Conservation (phyloP, 2,113 vertebrate genomes). For the Aythya baeri region DNA sequence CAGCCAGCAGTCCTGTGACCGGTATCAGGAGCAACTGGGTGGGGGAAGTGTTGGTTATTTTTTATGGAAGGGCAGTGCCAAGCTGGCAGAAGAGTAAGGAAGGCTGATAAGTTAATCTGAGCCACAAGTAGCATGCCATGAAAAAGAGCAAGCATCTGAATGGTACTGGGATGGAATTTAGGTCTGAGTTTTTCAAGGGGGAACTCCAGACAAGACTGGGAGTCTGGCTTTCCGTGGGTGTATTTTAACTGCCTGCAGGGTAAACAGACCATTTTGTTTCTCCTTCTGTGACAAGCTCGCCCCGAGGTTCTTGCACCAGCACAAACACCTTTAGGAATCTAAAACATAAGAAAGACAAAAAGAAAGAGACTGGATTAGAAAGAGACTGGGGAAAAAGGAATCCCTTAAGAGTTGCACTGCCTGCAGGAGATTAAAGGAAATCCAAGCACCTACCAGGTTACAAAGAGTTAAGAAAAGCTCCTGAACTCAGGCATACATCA, state of each 20-base stretch:
- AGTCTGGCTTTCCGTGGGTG: conserved; percentile 45
- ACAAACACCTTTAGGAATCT: conserved; percentile 93
- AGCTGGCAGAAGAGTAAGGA: neutral
- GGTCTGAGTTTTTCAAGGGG: conserved; percentile 44
- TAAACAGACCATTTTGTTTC: conserved; percentile 74
- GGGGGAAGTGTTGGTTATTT: neutral
- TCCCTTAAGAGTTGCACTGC: conserved; percentile 7
- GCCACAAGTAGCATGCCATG: conserved; percentile 60
- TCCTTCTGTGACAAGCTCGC: conserved; percentile 85
- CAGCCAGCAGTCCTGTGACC: neutral
- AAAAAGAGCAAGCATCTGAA: conserved; percentile 50
- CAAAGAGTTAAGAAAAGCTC: neutral
- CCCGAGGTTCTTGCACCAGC: conserved; percentile 83
- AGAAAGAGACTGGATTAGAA: conserved; percentile 54
- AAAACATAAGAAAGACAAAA: conserved; percentile 81
- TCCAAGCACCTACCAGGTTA: neutral
- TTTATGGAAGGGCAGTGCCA: neutral
- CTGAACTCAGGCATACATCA: neutral
- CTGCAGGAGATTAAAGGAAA: neutral
- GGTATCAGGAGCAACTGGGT: neutral
- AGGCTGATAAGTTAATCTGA: conserved; percentile 3
- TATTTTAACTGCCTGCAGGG: conserved; percentile 65
- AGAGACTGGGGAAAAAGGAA: neutral
- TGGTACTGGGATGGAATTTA: conserved; percentile 41
- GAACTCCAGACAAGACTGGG: conserved; percentile 48